Evolutionary conservation across 2,113 vertebrate genomes (phyloP).

Genomic region (Danio rerio): DNA sequence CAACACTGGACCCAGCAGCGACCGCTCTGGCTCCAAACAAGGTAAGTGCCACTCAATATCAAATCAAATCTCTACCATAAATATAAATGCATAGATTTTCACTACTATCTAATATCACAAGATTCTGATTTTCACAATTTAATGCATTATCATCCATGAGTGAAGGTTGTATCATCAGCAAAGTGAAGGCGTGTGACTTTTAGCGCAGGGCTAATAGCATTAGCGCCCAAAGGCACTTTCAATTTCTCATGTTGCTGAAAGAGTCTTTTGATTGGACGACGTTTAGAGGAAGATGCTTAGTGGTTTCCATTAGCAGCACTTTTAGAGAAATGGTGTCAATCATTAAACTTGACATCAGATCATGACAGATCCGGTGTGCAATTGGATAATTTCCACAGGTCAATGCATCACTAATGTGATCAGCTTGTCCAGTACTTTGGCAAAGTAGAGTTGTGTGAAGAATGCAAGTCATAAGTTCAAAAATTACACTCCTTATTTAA

Average conservation of each 20-base stretch:
- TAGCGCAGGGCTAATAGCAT: slow-evolving; percentile 21
- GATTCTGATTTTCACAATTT: background rate
- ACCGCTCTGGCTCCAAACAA: slow-evolving; percentile 94
- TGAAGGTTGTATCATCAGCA: background rate
- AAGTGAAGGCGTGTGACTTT: slow-evolving; percentile 24
- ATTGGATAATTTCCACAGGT: slow-evolving; percentile 13
- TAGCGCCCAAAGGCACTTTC: slow-evolving; percentile 35
- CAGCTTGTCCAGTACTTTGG: slow-evolving; percentile 7
- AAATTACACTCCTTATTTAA: background rate
- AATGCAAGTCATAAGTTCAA: slow-evolving; percentile 10
- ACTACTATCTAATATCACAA: background rate
- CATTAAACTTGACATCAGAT: slow-evolving; percentile 36
- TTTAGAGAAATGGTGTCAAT: slow-evolving; percentile 37
- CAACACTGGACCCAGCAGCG: slow-evolving; percentile 93
- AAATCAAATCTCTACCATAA: background rate
- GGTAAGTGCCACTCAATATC: slow-evolving; percentile 70
- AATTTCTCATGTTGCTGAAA: slow-evolving; percentile 36
- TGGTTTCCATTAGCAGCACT: slow-evolving; percentile 27
- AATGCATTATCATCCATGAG: background rate
- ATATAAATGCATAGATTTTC: background rate
- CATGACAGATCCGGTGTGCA: background rate
- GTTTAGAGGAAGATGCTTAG: background rate
- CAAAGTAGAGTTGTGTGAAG: slow-evolving; percentile 17
- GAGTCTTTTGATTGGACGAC: background rate
- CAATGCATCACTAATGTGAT: slow-evolving; percentile 36